Percentiles rank a stretch among this genome's conserved stretches.
phyloP scores from a whole-genome alignment of 2,888 invertebrate genomes.

The Latrodectus hesperus region DNA sequence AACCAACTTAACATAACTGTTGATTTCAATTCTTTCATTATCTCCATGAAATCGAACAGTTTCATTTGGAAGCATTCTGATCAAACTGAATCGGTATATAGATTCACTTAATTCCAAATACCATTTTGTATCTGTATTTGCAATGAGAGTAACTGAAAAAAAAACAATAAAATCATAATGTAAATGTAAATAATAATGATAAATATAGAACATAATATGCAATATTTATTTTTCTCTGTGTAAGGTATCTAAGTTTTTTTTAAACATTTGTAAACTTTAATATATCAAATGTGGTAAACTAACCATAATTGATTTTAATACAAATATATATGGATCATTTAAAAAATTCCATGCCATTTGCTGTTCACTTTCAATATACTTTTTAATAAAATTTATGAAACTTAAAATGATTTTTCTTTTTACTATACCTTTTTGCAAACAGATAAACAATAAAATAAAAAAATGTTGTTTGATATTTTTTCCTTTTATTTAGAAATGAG shows the following conservation, averaged over 20 bases:
- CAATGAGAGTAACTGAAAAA: conserved; percentile 72
- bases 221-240: neutral
- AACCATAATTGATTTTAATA: neutral
- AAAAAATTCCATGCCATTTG: neutral
- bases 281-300: neutral
- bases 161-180: neutral
- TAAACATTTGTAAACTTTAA: neutral
- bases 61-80: conserved; percentile 73
- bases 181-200: neutral
- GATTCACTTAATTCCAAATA: conserved; percentile 75
- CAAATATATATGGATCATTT: neutral
- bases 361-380: neutral
- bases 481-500: no score
- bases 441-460: no score
- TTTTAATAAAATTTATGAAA: neutral
- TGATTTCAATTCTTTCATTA: conserved; percentile 76
- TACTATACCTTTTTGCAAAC: no score
- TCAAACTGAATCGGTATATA: conserved; percentile 77
- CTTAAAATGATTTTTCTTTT: no score
- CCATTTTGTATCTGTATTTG: conserved; percentile 77
- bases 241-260: neutral
- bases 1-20: conserved; percentile 76
- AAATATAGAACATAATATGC: neutral
- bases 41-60: conserved; percentile 76
- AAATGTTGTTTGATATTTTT: no score